phyloP scores from a whole-genome alignment of 2,888 invertebrate genomes.

The Nemapogon koenigi region DNA sequence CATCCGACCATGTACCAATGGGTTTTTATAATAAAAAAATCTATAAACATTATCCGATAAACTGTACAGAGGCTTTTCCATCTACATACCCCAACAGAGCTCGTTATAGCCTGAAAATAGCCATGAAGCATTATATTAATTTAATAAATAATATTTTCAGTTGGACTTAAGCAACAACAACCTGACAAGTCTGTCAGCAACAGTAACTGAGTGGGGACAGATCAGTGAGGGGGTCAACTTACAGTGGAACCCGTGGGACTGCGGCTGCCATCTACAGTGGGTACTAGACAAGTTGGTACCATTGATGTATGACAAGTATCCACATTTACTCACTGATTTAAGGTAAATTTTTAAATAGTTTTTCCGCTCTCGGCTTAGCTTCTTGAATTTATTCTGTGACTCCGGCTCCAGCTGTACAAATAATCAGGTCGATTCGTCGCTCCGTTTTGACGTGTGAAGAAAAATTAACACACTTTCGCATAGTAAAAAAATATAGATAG shows the following conservation, averaged over 20 bases:
- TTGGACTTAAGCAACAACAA: constrained; percentile 65
- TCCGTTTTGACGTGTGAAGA: not conserved
- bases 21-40: too few species aligned
- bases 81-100: too few species aligned
- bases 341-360: constrained; percentile 37
- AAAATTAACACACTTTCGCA: too few species aligned
- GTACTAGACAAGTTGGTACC: constrained; percentile 60
- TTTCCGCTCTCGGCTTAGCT: too few species aligned
- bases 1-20: too few species aligned
- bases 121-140: too few species aligned
- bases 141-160: too few species aligned
- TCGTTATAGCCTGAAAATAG: too few species aligned
- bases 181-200: constrained; percentile 37
- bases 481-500: too few species aligned
- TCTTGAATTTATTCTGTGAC: too few species aligned
- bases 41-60: too few species aligned
- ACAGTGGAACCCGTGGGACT: constrained; percentile 69
- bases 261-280: constrained; percentile 68
- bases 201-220: constrained; percentile 39
- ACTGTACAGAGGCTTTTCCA: too few species aligned
- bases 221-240: constrained; percentile 51
- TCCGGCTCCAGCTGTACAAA: not conserved
- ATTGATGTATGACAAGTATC: constrained; percentile 43
- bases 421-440: not conserved
- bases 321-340: constrained; percentile 49